Conservation (phyloP, 64 coral and sea anemone species). For the Montipora capricornis region DNA sequence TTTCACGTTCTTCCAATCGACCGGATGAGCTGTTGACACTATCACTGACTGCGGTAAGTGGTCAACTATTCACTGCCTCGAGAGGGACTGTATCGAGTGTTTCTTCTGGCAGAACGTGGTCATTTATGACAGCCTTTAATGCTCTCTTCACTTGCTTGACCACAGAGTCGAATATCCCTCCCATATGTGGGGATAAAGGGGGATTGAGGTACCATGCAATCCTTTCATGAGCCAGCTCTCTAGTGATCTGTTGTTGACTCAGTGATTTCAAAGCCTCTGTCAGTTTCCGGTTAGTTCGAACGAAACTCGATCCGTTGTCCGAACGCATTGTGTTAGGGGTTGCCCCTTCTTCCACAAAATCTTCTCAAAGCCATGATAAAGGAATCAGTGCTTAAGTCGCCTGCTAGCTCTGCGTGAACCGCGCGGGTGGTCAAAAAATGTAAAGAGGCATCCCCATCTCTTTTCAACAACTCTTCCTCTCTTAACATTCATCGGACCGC, state of each 20-base stretch:
- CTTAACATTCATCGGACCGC: conserved; percentile 63
- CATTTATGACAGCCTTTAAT: conserved; percentile 22
- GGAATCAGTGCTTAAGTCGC: conserved; percentile 29
- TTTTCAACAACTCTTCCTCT: conserved; percentile 52
- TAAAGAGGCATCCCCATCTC: conserved; percentile 66
- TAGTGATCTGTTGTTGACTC: neutral
- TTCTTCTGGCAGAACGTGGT: conserved; percentile 5
- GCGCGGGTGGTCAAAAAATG: conserved; percentile 32
- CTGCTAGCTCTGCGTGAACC: conserved; percentile 15
- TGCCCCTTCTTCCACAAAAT: conserved; percentile 36
- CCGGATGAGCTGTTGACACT: conserved; percentile 8
- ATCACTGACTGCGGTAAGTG: conserved; percentile 14
- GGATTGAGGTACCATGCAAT: conserved; percentile 42
- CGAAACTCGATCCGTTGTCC: conserved; percentile 39
- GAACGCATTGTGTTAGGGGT: conserved; percentile 21
- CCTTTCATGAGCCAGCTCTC: neutral
- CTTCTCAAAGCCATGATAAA: conserved; percentile 52
- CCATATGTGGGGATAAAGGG: conserved; percentile 7
- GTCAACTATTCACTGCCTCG: conserved; percentile 31
- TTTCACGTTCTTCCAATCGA: neutral
- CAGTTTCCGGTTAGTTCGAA: neutral
- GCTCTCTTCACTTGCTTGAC: conserved; percentile 56
- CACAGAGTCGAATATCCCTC: neutral
- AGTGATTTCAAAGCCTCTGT: conserved; percentile 10
- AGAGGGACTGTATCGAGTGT: conserved; percentile 20